Evolutionary conservation across 2,797 vertebrate species (phyloP).

Genomic region (Bufotes viridis): DNA sequence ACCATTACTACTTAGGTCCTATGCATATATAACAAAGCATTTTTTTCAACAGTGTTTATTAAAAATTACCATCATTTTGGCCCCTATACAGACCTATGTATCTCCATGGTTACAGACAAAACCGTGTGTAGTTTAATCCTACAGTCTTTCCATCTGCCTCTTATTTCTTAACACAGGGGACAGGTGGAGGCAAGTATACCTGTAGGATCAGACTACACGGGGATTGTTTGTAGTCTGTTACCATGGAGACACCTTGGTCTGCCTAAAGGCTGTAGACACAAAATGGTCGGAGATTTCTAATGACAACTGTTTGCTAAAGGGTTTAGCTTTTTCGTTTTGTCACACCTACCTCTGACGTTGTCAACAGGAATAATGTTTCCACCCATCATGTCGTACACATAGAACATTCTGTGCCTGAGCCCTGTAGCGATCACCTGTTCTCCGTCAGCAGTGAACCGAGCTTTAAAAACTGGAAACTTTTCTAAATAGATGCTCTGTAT

Average conservation of each 20-base stretch:
- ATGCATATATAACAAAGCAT: no score
- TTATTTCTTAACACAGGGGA: no score
- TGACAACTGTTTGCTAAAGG: background rate
- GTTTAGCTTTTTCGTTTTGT: background rate
- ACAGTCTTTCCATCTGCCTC: background rate
- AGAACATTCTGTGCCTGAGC: slow-evolving; percentile 85
- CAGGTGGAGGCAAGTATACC: no score
- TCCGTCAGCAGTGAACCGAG: slow-evolving; percentile 85
- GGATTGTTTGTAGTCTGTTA: background rate
- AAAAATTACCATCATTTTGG: background rate
- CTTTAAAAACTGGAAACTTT: slow-evolving; percentile 86
- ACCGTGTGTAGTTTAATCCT: background rate
- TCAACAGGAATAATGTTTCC: slow-evolving; percentile 83
- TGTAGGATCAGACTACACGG: background rate
- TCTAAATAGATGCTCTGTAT: slow-evolving; percentile 94
- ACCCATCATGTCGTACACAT: slow-evolving; percentile 94
- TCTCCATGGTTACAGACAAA: background rate
- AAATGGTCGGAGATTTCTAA: background rate
- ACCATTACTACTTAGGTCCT: no score
- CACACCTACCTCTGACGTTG: slow-evolving; percentile 79
- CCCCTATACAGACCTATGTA: background rate
- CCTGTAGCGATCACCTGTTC: slow-evolving; percentile 89
- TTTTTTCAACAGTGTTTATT: background rate
- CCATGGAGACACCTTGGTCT: background rate
- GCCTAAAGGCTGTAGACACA: background rate